Conservation (phyloP, 1,140 invertebrate genomes). For the Varroa destructor region DNA sequence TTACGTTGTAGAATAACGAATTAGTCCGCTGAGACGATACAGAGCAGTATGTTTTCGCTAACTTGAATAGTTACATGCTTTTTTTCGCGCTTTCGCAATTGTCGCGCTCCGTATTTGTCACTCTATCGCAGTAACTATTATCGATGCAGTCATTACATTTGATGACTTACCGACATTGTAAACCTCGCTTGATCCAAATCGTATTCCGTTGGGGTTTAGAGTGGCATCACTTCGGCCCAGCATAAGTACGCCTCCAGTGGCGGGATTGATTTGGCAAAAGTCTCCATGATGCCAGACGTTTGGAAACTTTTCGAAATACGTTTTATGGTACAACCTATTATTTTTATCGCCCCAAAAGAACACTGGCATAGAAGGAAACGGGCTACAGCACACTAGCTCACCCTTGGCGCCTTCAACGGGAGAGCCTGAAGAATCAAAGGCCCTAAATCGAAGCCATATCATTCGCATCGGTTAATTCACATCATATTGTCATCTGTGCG, state of each 20-base stretch:
- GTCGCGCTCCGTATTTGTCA: too few relatives aligned
- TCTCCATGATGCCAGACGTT: slow-evolving; percentile 50
- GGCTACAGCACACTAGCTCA: slow-evolving; percentile 48
- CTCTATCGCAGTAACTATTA: too few relatives aligned
- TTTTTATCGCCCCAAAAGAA: slow-evolving; percentile 49
- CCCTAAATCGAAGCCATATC: too few relatives aligned
- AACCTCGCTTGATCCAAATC: slow-evolving; percentile 52
- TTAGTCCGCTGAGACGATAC: too few relatives aligned
- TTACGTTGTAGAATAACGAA: too few relatives aligned
- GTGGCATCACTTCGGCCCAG: slow-evolving; percentile 50
- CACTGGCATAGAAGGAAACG: slow-evolving; percentile 51
- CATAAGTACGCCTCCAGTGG: slow-evolving; percentile 48
- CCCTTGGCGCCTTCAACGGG: slow-evolving; percentile 44
- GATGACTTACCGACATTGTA: slow-evolving; percentile 46
- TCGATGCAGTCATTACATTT: too few relatives aligned
- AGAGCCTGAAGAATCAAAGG: slow-evolving; percentile 38
- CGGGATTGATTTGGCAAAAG: slow-evolving; percentile 45
- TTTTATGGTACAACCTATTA: slow-evolving; percentile 45
- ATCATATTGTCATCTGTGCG: too few relatives aligned
- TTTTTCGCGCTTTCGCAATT: too few relatives aligned
- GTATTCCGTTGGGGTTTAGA: slow-evolving; percentile 51
- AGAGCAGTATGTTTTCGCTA: too few relatives aligned
- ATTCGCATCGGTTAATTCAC: slow-evolving; percentile 28
- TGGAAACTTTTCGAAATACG: slow-evolving; percentile 47
- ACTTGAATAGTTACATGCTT: too few relatives aligned